These are phyloP conservation scores for Strigamia transsilvanica DNA, from an alignment of 2,888 invertebrate species.

Conservation along the genomic window DNA sequence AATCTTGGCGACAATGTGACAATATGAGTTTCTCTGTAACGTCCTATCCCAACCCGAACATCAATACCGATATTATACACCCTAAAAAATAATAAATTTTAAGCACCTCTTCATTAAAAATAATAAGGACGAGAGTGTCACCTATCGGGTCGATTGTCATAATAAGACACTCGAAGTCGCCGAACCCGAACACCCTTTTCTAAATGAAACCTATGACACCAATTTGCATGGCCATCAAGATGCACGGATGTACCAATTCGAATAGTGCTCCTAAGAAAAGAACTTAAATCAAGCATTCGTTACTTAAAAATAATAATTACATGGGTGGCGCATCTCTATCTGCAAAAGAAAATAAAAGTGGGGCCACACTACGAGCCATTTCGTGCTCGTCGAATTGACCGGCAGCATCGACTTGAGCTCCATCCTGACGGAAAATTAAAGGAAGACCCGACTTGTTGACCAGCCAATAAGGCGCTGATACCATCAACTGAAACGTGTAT, in stretches of 20 bases:
- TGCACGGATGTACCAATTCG: constrained; percentile 78
- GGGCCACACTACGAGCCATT: constrained; percentile 88
- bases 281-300: neutral
- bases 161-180: constrained; percentile 70
- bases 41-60: constrained; percentile 84
- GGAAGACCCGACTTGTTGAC: constrained; percentile 95
- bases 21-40: constrained; percentile 89
- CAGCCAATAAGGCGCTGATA: constrained; percentile 92
- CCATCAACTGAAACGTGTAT: constrained; percentile 69
- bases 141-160: constrained; percentile 73
- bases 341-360: constrained; percentile 91
- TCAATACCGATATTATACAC: constrained; percentile 89
- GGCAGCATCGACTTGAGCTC: constrained; percentile 72
- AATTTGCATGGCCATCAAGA: constrained; percentile 71
- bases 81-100: constrained; percentile 61
- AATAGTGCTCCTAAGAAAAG: constrained; percentile 61
- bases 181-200: constrained; percentile 78
- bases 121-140: constrained; percentile 54
- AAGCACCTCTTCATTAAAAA: constrained; percentile 24
- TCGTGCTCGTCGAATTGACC: constrained; percentile 97
- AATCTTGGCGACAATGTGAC: constrained; percentile 92
- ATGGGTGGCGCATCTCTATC: constrained; percentile 80
- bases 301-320: constrained; percentile 13
- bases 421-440: constrained; percentile 90
- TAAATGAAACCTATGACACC: constrained; percentile 87